Conservation (phyloP, 2,113 vertebrate species). For the Laterallus jamaicensis region DNA sequence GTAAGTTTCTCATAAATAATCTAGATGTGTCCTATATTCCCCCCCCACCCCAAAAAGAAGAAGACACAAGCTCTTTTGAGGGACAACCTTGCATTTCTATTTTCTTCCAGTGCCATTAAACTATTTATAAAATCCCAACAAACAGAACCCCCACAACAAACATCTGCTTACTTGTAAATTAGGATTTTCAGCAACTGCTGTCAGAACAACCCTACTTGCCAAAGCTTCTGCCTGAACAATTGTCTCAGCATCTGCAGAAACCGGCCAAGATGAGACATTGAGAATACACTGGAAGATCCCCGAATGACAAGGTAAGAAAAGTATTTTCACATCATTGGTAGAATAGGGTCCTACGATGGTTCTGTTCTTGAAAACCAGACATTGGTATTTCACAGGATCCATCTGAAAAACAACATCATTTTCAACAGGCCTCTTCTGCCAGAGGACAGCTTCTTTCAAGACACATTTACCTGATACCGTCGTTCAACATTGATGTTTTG, state of each 20-base stretch:
- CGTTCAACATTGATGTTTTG: not conserved
- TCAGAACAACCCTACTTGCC: slow-evolving; percentile 84
- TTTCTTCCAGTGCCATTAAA: not conserved
- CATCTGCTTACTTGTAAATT: slow-evolving; percentile 81
- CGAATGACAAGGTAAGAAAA: slow-evolving; percentile 85
- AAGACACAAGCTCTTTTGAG: not conserved
- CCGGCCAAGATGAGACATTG: slow-evolving; percentile 89
- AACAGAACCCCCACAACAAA: not conserved
- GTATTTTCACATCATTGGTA: slow-evolving; percentile 89
- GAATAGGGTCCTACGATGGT: slow-evolving; percentile 87
- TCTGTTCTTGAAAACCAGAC: slow-evolving; percentile 93
- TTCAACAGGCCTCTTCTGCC: not conserved
- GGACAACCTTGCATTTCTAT: not conserved
- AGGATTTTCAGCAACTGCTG: slow-evolving; percentile 90
- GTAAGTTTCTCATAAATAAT: not conserved
- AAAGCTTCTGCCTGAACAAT: slow-evolving; percentile 83
- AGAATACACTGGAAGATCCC: slow-evolving; percentile 91
- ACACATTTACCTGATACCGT: not conserved
- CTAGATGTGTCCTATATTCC: not conserved
- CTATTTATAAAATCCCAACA: not conserved
- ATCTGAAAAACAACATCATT: slow-evolving; percentile 73
- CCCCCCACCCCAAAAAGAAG: not conserved
- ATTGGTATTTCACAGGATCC: slow-evolving; percentile 85
- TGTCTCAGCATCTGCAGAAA: slow-evolving; percentile 83
- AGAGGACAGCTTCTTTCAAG: not conserved